Evolutionary conservation across 2,113 vertebrate genomes (phyloP).

Genomic region (Vulpes lagopus): DNA sequence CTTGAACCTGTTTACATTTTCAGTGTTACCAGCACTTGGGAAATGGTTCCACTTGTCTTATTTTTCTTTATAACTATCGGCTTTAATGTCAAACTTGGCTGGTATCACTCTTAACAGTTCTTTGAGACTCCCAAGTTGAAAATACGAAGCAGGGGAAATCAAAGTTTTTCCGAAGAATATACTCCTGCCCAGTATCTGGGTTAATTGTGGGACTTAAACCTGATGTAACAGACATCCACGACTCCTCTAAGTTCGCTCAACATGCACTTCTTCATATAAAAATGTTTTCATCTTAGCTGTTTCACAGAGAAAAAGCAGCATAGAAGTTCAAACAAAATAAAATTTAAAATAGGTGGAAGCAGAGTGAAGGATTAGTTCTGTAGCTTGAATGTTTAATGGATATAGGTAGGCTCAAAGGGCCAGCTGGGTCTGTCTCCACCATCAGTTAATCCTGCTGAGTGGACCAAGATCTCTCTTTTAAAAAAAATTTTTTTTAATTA

Average conservation of each 20-base stretch:
- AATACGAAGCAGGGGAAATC: constrained; percentile 55
- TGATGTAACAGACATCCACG: constrained; percentile 50
- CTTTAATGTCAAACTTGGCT: constrained; percentile 69
- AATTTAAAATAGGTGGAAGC: constrained; percentile 50
- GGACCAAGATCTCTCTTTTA: background rate
- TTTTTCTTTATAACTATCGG: constrained; percentile 56
- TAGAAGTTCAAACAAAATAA: constrained; percentile 68
- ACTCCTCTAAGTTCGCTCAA: constrained; percentile 55
- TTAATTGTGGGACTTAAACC: constrained; percentile 67
- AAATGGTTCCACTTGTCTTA: constrained; percentile 48
- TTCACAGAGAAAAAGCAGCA: constrained; percentile 67
- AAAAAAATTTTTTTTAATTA: no score
- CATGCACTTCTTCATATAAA: constrained; percentile 54
- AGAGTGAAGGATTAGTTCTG: background rate
- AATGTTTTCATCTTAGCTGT: constrained; percentile 68
- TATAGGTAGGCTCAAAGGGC: background rate
- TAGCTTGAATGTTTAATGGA: constrained; percentile 15
- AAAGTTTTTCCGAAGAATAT: constrained; percentile 59
- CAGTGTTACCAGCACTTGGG: background rate
- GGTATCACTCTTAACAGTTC: constrained; percentile 45
- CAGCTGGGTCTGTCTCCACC: background rate
- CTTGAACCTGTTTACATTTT: constrained; percentile 40
- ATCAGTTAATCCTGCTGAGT: background rate
- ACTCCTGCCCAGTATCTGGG: constrained; percentile 61
- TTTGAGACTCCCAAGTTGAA: constrained; percentile 59